These are phyloP conservation scores for Bombylius major DNA, from an alignment of 2,888 invertebrate genomes.

Conservation along the genomic window DNA sequence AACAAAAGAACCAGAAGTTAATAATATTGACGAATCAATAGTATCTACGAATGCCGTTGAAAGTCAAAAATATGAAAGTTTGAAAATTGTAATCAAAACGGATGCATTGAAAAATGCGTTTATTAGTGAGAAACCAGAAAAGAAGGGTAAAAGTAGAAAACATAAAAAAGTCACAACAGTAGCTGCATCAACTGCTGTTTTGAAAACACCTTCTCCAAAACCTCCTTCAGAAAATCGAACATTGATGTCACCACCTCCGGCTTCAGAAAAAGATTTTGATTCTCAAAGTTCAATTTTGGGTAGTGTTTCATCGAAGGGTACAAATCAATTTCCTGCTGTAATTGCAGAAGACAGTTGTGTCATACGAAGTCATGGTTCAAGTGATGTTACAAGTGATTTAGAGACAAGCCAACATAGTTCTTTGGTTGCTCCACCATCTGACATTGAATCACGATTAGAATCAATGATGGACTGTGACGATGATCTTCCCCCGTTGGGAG, in stretches of 20 bases:
- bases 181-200: conserved; percentile 13
- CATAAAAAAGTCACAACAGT: conserved; percentile 31
- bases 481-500: conserved; percentile 8
- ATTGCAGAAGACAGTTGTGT: conserved; percentile 34
- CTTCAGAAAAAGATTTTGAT: conserved; percentile 36
- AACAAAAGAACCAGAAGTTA: background rate
- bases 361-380: conserved; percentile 34
- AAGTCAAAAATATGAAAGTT: conserved; percentile 25
- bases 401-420: conserved; percentile 37
- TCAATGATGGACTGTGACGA: conserved; percentile 31
- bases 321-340: conserved; percentile 21
- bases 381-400: conserved; percentile 35
- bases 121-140: conserved; percentile 17
- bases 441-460: conserved; percentile 33
- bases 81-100: conserved; percentile 38
- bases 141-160: conserved; percentile 25
- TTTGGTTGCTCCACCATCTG: conserved; percentile 34
- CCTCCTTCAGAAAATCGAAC: conserved; percentile 41
- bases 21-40: background rate
- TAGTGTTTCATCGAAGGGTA: conserved; percentile 35
- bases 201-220: conserved; percentile 39
- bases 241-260: conserved; percentile 39
- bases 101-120: conserved; percentile 33
- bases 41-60: background rate
- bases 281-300: conserved; percentile 36